A percentile compares a stretch with the other conserved stretches of the same genome.
Evolutionary conservation across 2,113 vertebrate genomes (phyloP).

Genomic region (Nesogale talazaci): DNA sequence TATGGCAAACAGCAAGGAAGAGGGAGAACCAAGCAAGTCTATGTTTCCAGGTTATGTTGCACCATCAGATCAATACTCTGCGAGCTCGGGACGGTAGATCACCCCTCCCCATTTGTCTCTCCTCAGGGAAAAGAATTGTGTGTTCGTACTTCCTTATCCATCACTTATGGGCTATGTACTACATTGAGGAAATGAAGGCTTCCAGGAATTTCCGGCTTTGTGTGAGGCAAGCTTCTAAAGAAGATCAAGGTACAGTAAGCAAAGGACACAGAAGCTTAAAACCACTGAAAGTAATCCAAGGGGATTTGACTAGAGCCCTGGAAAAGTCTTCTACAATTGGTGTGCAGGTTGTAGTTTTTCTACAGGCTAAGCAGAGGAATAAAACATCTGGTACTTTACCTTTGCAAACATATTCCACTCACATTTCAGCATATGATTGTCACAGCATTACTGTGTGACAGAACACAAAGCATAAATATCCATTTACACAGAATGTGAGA

Average conservation of each 20-base stretch:
- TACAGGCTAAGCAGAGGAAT: not conserved
- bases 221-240: not conserved
- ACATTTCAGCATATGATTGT: not conserved
- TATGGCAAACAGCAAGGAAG: not conserved
- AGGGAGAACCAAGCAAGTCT: not conserved
- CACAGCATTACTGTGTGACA: not conserved
- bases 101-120: not conserved
- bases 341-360: not conserved
- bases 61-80: not conserved
- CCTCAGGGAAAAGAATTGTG: not conserved
- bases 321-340: not conserved
- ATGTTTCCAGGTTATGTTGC: not conserved
- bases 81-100: not conserved
- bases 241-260: not conserved
- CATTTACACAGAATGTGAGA: not conserved
- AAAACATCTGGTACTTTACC: not conserved
- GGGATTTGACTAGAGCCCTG: not conserved
- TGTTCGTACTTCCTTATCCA: not conserved
- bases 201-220: not conserved
- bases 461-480: not conserved
- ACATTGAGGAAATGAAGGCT: not conserved
- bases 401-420: not conserved
- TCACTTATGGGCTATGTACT: not conserved
- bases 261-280: not conserved
- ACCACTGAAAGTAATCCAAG: not conserved